Base-by-base conservation (phyloP, 2,113 vertebrate genomes). In the Lepidiolamprologus cunningtoni region DNA sequence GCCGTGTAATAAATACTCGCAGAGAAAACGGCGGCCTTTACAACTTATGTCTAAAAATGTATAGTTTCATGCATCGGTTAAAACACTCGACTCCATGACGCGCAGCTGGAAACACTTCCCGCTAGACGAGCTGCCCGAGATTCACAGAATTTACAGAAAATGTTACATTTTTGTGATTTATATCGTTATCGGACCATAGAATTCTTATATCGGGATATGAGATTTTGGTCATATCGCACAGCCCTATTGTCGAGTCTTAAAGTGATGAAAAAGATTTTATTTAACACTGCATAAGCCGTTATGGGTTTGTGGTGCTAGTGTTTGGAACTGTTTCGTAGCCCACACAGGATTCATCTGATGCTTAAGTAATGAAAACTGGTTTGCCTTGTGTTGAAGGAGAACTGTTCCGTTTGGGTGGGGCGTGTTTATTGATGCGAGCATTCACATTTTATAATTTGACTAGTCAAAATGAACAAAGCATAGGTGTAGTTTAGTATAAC, bases 11-110 rank as follows among this genome's bases (percentile, higher is more conserved):
- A 37, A 37, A 10, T 37, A 37, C 37, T 37, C 37, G 0, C 37
- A 37, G 10, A 37, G 37, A 37, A 37, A 37, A 37, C 37, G 0
- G 37, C 1, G 1, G 35, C 35, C 4, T 0, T 37, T 37, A 37
- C 9, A 37, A 37, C 37, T 37, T 37, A 37, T 5, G 37, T 37
- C 4, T 37, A 37, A 37, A 37, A 37, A 37, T 37, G 37, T 37
- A 37, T 37, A 1, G 37, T 37, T 37, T 37, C 2, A 37, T 37
- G 37, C 37, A 40, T 40, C 37, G 37, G 37, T 40, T 40, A 40
- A 40, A 40, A 40, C 37, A 40, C 37, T 40, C 9, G 4, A 40
- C 37, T 0, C 37, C 37, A 40, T 40, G 37, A 40, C 1, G 37
- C 0, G 0, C 10, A 40, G 37, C 37, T 40, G 37, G 37, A 11